Percentiles rank a stretch among this genome's conserved stretches.
Evolutionary conservation across 2,113 vertebrate genomes (phyloP).

Genomic region (Rhinoptilus africanus): DNA sequence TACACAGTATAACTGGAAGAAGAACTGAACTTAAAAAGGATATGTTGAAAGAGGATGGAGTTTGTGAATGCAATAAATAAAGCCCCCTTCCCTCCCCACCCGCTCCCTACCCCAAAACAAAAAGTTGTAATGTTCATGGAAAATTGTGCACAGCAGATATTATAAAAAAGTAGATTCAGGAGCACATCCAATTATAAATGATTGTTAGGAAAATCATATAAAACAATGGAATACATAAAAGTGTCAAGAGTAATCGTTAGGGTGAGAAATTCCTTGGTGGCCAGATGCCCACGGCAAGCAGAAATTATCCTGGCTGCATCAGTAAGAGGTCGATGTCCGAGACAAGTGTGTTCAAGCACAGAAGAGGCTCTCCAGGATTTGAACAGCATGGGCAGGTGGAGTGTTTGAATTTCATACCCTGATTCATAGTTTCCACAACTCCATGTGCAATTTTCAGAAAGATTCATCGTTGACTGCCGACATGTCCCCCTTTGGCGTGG

Average conservation of each 20-base stretch:
- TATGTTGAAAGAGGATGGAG: conserved; percentile 82
- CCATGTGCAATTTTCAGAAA: conserved; percentile 88
- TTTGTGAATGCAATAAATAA: conserved; percentile 98
- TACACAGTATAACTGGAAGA: conserved; percentile 84
- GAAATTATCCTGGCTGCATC: conserved; percentile 75
- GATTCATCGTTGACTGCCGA: conserved; percentile 95
- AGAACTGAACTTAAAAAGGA: conserved; percentile 82
- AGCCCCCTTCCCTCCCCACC: conserved; percentile 69
- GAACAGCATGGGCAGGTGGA: conserved; percentile 71
- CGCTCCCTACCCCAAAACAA: conserved; percentile 73
- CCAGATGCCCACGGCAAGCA: conserved; percentile 79
- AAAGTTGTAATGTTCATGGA: conserved; percentile 89
- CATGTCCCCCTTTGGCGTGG: conserved; percentile 96
- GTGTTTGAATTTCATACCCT: conserved; percentile 81
- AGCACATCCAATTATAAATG: conserved; percentile 97
- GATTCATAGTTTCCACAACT: conserved; percentile 81
- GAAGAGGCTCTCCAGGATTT: conserved; percentile 71
- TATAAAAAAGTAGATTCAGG: conserved; percentile 92
- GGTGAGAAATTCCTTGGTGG: conserved; percentile 82
- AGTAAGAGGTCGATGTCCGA: conserved; percentile 67
- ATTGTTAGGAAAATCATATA: conserved; percentile 93
- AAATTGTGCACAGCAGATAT: conserved; percentile 95
- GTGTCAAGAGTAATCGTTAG: conserved; percentile 87
- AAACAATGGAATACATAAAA: conserved; percentile 99
- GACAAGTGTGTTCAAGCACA: conserved; percentile 63